A percentile compares a stretch with the other conserved stretches of the same genome.
Evolutionary conservation across 2,113 vertebrate genomes (phyloP).

Genomic region (Oncorhynchus nerka): DNA sequence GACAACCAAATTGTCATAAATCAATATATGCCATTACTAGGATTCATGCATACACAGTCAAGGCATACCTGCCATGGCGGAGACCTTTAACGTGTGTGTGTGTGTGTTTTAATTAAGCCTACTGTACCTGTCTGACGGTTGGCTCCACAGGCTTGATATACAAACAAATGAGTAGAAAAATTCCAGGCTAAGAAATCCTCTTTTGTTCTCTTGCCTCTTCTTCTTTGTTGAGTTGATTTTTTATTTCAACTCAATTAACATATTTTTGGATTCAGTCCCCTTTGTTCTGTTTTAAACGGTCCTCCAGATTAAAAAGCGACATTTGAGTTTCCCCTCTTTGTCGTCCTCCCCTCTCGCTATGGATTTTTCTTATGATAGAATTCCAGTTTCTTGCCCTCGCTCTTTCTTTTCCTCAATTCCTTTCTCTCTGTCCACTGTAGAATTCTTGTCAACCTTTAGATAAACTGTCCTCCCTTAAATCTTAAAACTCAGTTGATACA

Average conservation of each 20-base stretch:
- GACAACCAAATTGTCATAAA: background rate
- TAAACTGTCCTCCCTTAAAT: background rate
- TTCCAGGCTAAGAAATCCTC: too few species aligned
- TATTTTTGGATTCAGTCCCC: too few species aligned
- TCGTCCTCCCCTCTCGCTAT: background rate
- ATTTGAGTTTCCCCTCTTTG: background rate
- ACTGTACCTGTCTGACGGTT: too few species aligned
- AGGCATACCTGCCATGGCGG: background rate
- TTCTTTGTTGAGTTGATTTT: too few species aligned
- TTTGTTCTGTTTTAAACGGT: background rate
- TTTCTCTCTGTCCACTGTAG: constrained; percentile 2
- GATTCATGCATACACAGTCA: background rate
- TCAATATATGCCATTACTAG: background rate
- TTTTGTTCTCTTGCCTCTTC: too few species aligned
- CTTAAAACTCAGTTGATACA: background rate
- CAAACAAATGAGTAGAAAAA: too few species aligned
- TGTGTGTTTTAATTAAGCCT: too few species aligned
- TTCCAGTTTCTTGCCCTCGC: too few species aligned
- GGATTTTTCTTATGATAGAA: background rate
- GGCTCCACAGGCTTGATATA: too few species aligned
- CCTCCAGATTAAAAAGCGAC: background rate
- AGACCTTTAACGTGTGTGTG: background rate
- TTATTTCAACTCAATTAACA: too few species aligned
- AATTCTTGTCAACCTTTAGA: too few species aligned
- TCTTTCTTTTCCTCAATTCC: background rate